Base-by-base conservation (phyloP, 2,797 vertebrate genomes). In the Fundulus diaphanus region DNA sequence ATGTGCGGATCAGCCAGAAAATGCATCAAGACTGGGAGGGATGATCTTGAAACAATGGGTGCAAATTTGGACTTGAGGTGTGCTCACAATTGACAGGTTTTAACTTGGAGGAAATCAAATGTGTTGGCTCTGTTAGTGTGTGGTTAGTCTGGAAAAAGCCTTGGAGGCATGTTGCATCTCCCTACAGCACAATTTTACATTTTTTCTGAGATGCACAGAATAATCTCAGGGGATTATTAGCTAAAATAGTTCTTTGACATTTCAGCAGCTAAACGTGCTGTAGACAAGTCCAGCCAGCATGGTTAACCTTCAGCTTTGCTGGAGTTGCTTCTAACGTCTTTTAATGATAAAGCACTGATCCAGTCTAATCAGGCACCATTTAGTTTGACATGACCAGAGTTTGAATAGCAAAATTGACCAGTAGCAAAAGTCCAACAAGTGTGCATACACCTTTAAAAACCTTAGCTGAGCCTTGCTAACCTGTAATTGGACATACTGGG, bases 21-120 rank as follows among this genome's bases (percentile, higher is more conserved):
- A 61, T 71, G 31, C 52, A 37, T 68, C 29, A 42, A 46, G 67
- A n/a, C 51, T 22, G 48, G 35, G 76, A 71, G 52, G 44, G 48
- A 56, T 54, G 42, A 49, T 24, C 35, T 63, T 29, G n/a, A 29
- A 63, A 68, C 67, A 76, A 11, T 76, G 54, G 54, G 73, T 72
- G 70, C 59, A 59, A 68, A 72, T 63, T 35, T 22, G 42, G n/a
- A 66, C 31, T 31, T 44, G 46, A 22, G 33, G 16, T 52, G 44
- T 22, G 22, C n/a, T 66, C 48, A 52, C 59, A 52, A 27, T 66
- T 51, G 15, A 49, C 33, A 51, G 31, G 22, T 48, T 52, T n/a
- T 66, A 20, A 49, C 37, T 65, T 24, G 15, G 27, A 22, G 18
- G 27, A 54, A 65, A 40, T 65, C 37, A 42, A 40, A 63, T 7